Base-by-base conservation (phyloP, 2,888 invertebrate species). In the Teleogryllus oceanicus region DNA sequence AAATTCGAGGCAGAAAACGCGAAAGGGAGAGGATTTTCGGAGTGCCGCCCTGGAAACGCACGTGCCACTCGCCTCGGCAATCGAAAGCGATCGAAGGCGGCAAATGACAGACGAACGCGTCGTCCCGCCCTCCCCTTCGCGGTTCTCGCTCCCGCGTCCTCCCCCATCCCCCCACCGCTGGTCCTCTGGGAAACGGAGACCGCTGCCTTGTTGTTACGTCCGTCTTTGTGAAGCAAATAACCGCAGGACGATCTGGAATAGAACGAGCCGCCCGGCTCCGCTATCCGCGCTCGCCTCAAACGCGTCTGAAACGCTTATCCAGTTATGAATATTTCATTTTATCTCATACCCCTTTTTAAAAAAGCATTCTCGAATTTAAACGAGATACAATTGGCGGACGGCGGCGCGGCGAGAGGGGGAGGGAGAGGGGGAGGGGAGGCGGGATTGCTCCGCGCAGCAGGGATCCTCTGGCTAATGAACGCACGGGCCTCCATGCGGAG, bases 21-120 rank as follows among this genome's bases (percentile, higher is more conserved):
- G 11, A 62, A 62, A 18, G 62, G n/a, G 62, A 0, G 62, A 18
- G 62, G 62, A n/a, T 13, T 62, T 13, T 62, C 62, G 62, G 62
- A n/a, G 62, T 5, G 13, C 62, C 62, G 62, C 62, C 16, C 62
- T n/a, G 62, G n/a, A n/a, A 62, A 62, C 62, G n/a, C 62, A 62
- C n/a, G 62, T n/a, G 62, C 13, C 13, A 62, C 62, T 12, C 16
- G 16, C 13, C 16, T 0, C 62, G 62, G 62, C 62, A 62, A 18
- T 62, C 62, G 62, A 62, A 62, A 62, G 62, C 62, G 62, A 62
- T 62, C 62, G 62, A 62, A 10, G 62, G 62, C n/a, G 62, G n/a
- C 62, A 62, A 62, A 62, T 62, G 62, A 62, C 62, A 62, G 62
- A 62, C 62, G 62, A 62, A 62, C n/a, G 62, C 62, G 62, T 62